Evolutionary conservation across 2,888 invertebrate genomes (phyloP), one percentile per base, ranked within the genome.

Genomic region (Diloba caeruleocephala): DNA sequence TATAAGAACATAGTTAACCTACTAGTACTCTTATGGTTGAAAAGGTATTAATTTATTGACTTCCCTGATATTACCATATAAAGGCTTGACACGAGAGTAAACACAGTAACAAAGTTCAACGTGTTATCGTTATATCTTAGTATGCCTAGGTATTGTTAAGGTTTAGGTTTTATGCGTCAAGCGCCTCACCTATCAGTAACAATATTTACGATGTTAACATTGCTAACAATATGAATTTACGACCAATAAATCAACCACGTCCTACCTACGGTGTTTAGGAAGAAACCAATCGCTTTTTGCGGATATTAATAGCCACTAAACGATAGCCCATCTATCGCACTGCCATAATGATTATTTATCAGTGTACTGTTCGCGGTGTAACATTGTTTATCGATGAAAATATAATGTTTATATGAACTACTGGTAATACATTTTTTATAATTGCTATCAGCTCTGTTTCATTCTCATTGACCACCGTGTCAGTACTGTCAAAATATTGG

Each of bases 131-230:
- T 36, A 21, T 3, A 45, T 5, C 13, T 21, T 23, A 29, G 21
- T 19, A 15, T 37, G 3, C 13, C 36, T 46, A 45, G 10, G 14
- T 25, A 17, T n/a, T 34, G 14, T 12, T 34, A 41, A 34, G 19
- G 8, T 42, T 34, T 26, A 56, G 25, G 37, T 51, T 37, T 49
- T 26, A 33, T 33, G 48, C 61, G 62, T 57, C 51, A 65, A 54
- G 44, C 26, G 52, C 57, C 58, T 58, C 61, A 64, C 64, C 72
- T 72, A 65, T 56, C 46, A 61, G 63, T 68, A 73, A 60, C 64
- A 70, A 73, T 68, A 51, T 76, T 78, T 72, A 79, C 68, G 76
- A 76, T 66, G 66, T 50, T 71, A 71, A 68, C 62, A 67, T 63
- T 63, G 64, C 34, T 61, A 74, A 69, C 56, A 65, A 69, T 61